phyloP scores from a whole-genome alignment of 2,888 invertebrate species.

The Poecilobothrus nobilitatus region DNA sequence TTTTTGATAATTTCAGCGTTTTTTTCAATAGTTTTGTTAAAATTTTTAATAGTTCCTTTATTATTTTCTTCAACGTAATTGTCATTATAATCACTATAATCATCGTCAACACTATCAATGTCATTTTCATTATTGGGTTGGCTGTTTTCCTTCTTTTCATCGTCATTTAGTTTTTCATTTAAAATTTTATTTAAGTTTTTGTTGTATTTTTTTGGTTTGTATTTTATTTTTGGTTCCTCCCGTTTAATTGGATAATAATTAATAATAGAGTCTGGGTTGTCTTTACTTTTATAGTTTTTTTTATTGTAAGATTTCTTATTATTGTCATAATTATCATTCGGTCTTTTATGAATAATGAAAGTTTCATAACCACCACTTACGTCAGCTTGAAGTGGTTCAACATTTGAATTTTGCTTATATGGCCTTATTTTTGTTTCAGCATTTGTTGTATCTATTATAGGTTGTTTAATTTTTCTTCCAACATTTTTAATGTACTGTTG shows the following conservation, averaged over 20 bases:
- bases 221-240: not conserved
- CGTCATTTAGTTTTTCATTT: not conserved
- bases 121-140: not conserved
- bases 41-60: no score
- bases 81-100: not conserved
- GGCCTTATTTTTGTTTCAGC: not conserved
- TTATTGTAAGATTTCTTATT: not conserved
- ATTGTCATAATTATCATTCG: not conserved
- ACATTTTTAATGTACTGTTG: no score
- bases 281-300: not conserved
- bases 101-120: not conserved
- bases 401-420: not conserved
- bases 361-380: slow-evolving; percentile 4
- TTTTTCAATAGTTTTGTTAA: no score
- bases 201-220: not conserved
- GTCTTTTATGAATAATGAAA: not conserved
- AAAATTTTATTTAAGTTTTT: not conserved
- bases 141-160: not conserved
- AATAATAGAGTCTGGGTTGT: not conserved
- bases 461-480: no score
- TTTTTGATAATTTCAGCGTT: not conserved
- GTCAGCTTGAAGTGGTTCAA: not conserved
- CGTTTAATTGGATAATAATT: not conserved
- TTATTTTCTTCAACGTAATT: not conserved
- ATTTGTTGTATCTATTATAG: not conserved